Base-by-base conservation (phyloP, 2,888 invertebrate species). In the Spatulosminthurus flaviceps region DNA sequence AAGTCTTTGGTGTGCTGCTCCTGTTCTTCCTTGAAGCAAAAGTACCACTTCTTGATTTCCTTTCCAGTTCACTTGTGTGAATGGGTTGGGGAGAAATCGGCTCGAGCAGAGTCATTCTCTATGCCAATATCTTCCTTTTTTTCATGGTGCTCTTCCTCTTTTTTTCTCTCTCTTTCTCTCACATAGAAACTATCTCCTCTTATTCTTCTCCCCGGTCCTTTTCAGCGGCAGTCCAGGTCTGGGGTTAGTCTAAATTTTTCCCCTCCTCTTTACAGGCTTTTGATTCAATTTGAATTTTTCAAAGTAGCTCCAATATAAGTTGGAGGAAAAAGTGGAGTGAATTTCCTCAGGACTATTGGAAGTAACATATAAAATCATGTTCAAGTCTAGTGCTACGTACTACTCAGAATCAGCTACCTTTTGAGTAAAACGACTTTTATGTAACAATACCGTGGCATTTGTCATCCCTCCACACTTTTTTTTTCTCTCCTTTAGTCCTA, bases 281-380 rank as follows among this genome's bases (percentile, higher is more conserved):
- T 74, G 74, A 74, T 74, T 74, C 74, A 61, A 74, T 74, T 74
- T 74, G 61, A 74, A 74, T 74, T 22, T 61, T 51, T 61, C 61
- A 73, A 74, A 74, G 61, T 74, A 51, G 74, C 74, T 74, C 28
- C 29, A 19, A 21, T 28, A 16, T 28, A 5, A 22, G n/a, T 28
- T n/a, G 9, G 28, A 73, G 60, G 73, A 60, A 22, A 73, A 74
- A 74, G 74, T 74, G 74, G 74, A 74, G 74, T 43, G 61, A 74
- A 74, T 74, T 74, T 60, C 60, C 28, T 61, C 19, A 51, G 51
- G 51, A 51, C 51, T 34, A 7, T 4, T 34, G 34, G 4, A 9
- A 7, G 34, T 9, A 34, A 34, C n/a, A n/a, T n/a, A n/a, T n/a
- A n/a, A n/a, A n/a, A n/a, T n/a, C n/a, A n/a, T n/a, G n/a, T n/a